These are phyloP conservation scores for Cyprinella venusta DNA, from an alignment of 2,797 vertebrate genomes.

Conservation along the genomic window DNA sequence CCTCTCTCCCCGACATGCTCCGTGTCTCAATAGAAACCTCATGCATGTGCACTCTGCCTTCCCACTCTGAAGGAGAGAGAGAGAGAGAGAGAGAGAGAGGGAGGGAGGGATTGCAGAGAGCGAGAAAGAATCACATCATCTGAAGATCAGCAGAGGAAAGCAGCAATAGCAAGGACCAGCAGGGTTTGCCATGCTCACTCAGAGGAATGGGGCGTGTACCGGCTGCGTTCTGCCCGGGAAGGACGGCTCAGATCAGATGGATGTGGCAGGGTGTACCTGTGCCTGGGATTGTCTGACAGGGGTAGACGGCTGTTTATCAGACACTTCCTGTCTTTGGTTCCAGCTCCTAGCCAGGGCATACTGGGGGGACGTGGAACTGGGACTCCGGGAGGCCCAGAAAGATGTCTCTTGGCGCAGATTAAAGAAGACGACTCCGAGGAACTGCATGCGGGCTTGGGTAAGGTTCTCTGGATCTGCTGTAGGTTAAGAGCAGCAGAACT, in stretches of 20 bases:
- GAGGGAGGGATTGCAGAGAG: slow-evolving; percentile 27
- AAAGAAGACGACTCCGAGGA: slow-evolving; percentile 72
- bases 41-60: slow-evolving; percentile 70
- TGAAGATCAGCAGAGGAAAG: slow-evolving; percentile 24
- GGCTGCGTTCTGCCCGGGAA: slow-evolving; percentile 69
- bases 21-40: slow-evolving; percentile 73
- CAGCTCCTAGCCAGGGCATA: slow-evolving; percentile 77
- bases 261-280: slow-evolving; percentile 38
- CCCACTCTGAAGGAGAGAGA: slow-evolving; percentile 60
- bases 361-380: slow-evolving; percentile 78
- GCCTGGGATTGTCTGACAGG: slow-evolving; percentile 78
- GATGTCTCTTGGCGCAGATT: slow-evolving; percentile 71
- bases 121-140: slow-evolving; percentile 22
- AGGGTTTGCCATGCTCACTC: slow-evolving; percentile 77
- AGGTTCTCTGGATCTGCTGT: slow-evolving; percentile 54
- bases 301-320: slow-evolving; percentile 75
- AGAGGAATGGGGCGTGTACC: slow-evolving; percentile 71
- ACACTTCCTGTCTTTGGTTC: slow-evolving; percentile 81
- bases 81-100: slow-evolving; percentile 57
- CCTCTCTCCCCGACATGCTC: slow-evolving; percentile 21
- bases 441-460: slow-evolving; percentile 75
- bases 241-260: slow-evolving; percentile 64
- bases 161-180: slow-evolving; percentile 8
- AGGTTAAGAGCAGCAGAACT: not conserved
- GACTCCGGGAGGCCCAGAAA: slow-evolving; percentile 68